Base-by-base conservation (phyloP, 2,888 invertebrate species). In the Alentia gelatinosa region DNA sequence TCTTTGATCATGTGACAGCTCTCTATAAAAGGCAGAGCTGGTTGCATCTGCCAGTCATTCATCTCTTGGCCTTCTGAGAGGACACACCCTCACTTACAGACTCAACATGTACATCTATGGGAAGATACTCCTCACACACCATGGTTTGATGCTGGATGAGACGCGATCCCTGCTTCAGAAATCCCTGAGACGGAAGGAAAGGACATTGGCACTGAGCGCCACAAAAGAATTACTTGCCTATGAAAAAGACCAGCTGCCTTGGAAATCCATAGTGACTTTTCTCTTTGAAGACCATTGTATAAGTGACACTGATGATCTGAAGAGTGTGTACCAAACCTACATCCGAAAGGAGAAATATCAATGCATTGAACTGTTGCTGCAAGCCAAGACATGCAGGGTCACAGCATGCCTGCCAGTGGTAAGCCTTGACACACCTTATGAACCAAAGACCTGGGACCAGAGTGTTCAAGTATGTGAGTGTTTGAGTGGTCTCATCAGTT, bases 41-140 rank as follows among this genome's bases (percentile, higher is more conserved):
- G n/a, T n/a, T n/a, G n/a, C n/a, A n/a, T n/a, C n/a, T n/a, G n/a
- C n/a, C n/a, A n/a, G n/a, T n/a, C n/a, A n/a, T n/a, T n/a, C n/a
- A n/a, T n/a, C n/a, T n/a, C n/a, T n/a, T n/a, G n/a, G n/a, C n/a
- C n/a, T n/a, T n/a, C n/a, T n/a, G n/a, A n/a, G n/a, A n/a, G n/a
- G n/a, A n/a, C n/a, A n/a, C n/a, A n/a, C n/a, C n/a, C n/a, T n/a
- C n/a, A n/a, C n/a, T n/a, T n/a, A n/a, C n/a, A n/a, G n/a, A n/a
- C n/a, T n/a, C n/a, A n/a, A n/a, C n/a, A 91, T 91, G 91, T 89
- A 91, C 79, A 91, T 91, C 47, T 89, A 91, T 39, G 91, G 91
- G 30, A 39, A 63, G 35, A 37, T 91, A 47, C 37, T 89, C 50
- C 89, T 91, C 40, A 91, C 91, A 0, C 26, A 75, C 23, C 33